Base-by-base conservation (phyloP, 2,888 invertebrate species). In the Bedellia somnulentella region DNA sequence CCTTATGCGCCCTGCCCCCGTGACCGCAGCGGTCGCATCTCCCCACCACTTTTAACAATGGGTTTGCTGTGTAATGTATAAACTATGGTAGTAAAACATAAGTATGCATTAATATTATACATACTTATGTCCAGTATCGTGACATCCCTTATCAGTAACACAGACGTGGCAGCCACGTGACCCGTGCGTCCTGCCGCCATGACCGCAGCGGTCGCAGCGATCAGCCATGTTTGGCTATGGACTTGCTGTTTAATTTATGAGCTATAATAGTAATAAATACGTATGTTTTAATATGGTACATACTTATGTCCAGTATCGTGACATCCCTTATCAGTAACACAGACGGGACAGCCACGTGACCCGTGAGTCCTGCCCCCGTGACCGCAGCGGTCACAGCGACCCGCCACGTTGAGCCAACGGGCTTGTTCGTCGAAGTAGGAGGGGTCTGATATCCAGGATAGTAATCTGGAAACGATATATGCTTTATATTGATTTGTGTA, bases 21-120 rank as follows among this genome's bases (percentile, higher is more conserved):
- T 89, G 89, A 0, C 88, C 88, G 54, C 89, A 89, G 27, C 81
- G 78, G 18, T 80, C 79, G 49, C 89, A 89, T 18, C 81, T 64
- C 17, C 80, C 80, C 34, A 83, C 80, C 43, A 80, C 76, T 5
- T 70, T 52, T 22, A 80, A 53, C 68, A 68, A 55, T 60, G 78
- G 50, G 40, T n/a, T n/a, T n/a, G n/a, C n/a, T n/a, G n/a, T n/a
- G n/a, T n/a, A n/a, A n/a, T n/a, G n/a, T n/a, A n/a, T n/a, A n/a
- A n/a, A n/a, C n/a, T n/a, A n/a, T n/a, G n/a, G n/a, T n/a, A n/a
- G n/a, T n/a, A n/a, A n/a, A n/a, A n/a, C n/a, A n/a, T n/a, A n/a
- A n/a, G n/a, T n/a, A n/a, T n/a, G n/a, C n/a, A n/a, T n/a, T n/a
- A n/a, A n/a, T n/a, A n/a, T n/a, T n/a, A n/a, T n/a, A n/a, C 49